phyloP scores from a whole-genome alignment of 2,113 vertebrate species.

The Cranoglanis bouderius region DNA sequence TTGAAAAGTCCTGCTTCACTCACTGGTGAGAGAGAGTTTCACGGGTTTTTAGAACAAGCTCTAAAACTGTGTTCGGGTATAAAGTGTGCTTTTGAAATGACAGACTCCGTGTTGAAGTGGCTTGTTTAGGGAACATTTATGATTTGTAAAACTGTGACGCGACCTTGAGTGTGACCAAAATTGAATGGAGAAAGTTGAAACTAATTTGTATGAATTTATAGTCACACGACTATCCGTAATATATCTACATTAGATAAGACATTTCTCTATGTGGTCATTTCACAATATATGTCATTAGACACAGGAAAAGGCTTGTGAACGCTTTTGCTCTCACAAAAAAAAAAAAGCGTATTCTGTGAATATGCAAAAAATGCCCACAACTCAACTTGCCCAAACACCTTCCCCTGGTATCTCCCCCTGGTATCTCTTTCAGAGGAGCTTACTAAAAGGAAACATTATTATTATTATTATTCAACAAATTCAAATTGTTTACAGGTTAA shows the following conservation, averaged over 20 bases:
- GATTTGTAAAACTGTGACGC: no score
- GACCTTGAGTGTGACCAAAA: background rate
- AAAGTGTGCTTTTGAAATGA: background rate
- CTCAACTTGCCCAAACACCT: no score
- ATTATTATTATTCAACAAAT: background rate
- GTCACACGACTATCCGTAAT: background rate
- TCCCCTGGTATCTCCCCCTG: no score
- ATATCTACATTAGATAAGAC: background rate
- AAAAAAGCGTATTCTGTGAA: background rate
- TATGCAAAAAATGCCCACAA: no score
- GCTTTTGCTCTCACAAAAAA: background rate
- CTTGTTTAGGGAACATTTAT: no score
- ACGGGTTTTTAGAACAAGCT: background rate
- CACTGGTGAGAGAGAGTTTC: background rate
- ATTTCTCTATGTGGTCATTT: background rate
- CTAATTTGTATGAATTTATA: background rate
- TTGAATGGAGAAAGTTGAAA: background rate
- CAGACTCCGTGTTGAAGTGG: no score
- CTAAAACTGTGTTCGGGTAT: background rate
- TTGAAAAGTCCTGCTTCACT: conserved; percentile 51
- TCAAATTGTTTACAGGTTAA: background rate
- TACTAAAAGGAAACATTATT: background rate
- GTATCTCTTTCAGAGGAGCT: background rate
- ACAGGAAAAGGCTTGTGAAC: no score
- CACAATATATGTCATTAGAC: background rate